Base-by-base conservation (phyloP, 2,888 invertebrate species). In the Drepana falcataria region DNA sequence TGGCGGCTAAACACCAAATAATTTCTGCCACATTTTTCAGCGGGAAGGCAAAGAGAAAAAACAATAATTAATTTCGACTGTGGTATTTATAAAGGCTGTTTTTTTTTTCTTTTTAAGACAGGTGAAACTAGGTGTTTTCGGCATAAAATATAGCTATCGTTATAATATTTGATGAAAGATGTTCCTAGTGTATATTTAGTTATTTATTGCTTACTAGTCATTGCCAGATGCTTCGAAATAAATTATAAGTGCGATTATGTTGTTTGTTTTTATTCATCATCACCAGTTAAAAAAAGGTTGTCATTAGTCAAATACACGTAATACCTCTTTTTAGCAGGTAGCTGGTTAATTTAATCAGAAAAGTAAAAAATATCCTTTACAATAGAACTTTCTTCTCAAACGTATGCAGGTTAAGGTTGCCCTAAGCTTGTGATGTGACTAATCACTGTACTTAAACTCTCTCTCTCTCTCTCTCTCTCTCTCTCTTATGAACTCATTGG, bases 1-100 rank as follows among this genome's bases (percentile, higher is more conserved):
- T 75, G 72, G 78, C 86, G 86, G 87, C 83, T 86, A 90, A 90
- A 88, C 80, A 88, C 89, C 87, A 89, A 90, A 89, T 89, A 87
- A 90, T 88, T 86, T 87, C 81, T 85, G 86, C 83, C 79, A 77
- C 81, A 80, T 85, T 83, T 80, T 76, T 74, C 73, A 69, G 79
- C 75, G 73, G 79, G 69, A 51, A 33, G 51, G 70, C 66, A 63
- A 60, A 69, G 73, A 81, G 76, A 69, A 83, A 86, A 87, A 85
- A 82, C 72, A 80, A 81, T 83, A 89, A 89, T 89, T 87, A 89
- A 89, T 90, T 85, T 84, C 78, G 7, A 77, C 69, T 74, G 68
- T 80, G 83, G 86, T 81, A 80, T 83, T 83, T 83, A 82, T 76
- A 68, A 70, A 77, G 80, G 78, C 76, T 78, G 75, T 64, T 66